These are phyloP conservation scores for Podilymbus podiceps DNA, from an alignment of 2,113 vertebrate species.

Conservation along the genomic window DNA sequence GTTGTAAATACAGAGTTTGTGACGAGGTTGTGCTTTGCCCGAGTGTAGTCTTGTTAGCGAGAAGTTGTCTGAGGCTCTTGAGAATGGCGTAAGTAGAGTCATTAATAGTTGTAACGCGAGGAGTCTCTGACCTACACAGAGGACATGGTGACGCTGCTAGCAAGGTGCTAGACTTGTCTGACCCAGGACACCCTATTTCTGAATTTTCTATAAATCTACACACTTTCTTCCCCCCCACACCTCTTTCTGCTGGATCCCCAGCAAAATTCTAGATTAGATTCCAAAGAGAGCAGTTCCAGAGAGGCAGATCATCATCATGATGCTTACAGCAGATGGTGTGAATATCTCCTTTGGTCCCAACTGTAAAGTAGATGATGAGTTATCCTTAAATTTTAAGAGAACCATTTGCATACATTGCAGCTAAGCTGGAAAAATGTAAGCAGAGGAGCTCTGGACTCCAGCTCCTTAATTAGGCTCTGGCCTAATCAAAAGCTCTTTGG, in stretches of 20 bases:
- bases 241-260: neutral
- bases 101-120: neutral
- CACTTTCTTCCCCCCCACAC: too few relatives aligned
- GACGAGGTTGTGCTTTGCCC: neutral
- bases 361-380: neutral
- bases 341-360: neutral
- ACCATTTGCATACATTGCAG: neutral
- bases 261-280: neutral
- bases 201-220: neutral
- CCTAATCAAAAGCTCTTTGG: neutral
- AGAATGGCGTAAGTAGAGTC: neutral
- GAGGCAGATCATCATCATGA: neutral
- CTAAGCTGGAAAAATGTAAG: neutral
- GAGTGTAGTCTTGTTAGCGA: neutral
- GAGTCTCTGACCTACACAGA: neutral
- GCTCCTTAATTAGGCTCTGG: neutral
- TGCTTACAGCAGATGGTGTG: neutral
- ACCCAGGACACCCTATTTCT: neutral
- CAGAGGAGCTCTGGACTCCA: neutral
- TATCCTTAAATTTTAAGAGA: neutral
- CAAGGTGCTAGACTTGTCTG: neutral
- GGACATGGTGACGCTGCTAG: neutral
- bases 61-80: neutral
- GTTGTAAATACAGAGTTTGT: neutral
- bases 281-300: neutral